Conservation (phyloP, 92 coral and sea anemone genomes). For the Umimayanthus kanabou region DNA sequence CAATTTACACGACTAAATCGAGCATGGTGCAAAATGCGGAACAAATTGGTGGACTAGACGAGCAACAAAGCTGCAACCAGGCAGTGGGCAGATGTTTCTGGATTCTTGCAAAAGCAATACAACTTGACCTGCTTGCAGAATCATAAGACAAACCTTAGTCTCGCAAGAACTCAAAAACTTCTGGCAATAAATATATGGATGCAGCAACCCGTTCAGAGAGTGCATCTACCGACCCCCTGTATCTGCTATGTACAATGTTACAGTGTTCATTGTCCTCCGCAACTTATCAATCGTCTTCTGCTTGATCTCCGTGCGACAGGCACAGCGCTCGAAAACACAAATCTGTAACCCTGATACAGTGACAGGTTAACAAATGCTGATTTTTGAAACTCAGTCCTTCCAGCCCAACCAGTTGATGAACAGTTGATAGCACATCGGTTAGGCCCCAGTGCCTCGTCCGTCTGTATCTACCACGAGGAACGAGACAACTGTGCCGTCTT, state of each 20-base stretch:
- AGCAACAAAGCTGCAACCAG: slow-evolving; percentile 23
- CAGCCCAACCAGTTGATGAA: background rate
- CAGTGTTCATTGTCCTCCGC: background rate
- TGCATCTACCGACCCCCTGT: slow-evolving; percentile 26
- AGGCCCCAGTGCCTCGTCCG: background rate
- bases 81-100: background rate
- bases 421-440: background rate
- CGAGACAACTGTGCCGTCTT: background rate
- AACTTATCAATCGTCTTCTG: background rate
- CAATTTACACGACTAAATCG: background rate
- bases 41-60: background rate
- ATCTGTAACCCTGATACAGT: slow-evolving; percentile 2
- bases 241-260: slow-evolving; percentile 3
- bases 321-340: background rate
- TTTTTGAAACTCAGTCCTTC: background rate
- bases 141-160: background rate
- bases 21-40: background rate
- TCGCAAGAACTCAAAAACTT: slow-evolving; percentile 22
- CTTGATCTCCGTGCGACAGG: background rate
- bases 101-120: background rate
- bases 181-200: slow-evolving; percentile 33
- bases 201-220: slow-evolving; percentile 3
- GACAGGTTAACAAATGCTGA: slow-evolving; percentile 6
- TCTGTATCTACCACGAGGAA: background rate
- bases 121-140: background rate